phyloP scores from a whole-genome alignment of 2,797 vertebrate species.

The Lophius americanus region DNA sequence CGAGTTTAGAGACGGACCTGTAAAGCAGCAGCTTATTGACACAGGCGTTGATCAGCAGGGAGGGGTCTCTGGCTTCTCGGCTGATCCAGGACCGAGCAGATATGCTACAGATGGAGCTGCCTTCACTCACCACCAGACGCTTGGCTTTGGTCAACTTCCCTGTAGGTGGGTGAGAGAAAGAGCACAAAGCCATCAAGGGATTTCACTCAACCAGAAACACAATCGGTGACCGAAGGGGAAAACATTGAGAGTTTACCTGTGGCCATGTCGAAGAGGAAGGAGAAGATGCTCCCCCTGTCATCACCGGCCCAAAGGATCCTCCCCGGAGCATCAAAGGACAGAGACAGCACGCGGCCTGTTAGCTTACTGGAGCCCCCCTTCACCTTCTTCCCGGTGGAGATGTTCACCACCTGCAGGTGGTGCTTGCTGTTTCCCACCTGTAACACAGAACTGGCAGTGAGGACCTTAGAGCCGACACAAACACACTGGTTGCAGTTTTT shows the following conservation, averaged over 20 bases:
- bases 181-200: constrained; percentile 34
- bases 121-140: constrained; percentile 90
- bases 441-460: constrained; percentile 43
- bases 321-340: constrained; percentile 93
- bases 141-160: constrained; percentile 95
- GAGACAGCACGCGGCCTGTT: constrained; percentile 89
- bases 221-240: too few relatives aligned
- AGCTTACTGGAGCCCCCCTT: constrained; percentile 93
- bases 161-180: constrained; percentile 57
- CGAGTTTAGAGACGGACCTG: constrained; percentile 75
- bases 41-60: constrained; percentile 91
- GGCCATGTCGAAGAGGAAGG: constrained; percentile 95
- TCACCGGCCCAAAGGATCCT: constrained; percentile 93
- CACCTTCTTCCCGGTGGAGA: constrained; percentile 95
- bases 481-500: not conserved
- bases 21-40: constrained; percentile 94
- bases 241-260: constrained; percentile 80
- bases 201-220: constrained; percentile 29
- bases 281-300: constrained; percentile 92
- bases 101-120: constrained; percentile 92
- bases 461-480: constrained; percentile 2
- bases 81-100: constrained; percentile 96
- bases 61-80: constrained; percentile 92
- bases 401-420: constrained; percentile 93
- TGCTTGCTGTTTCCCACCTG: constrained; percentile 94